Percentiles rank a stretch among this genome's conserved stretches.
Evolutionary conservation across 1,140 invertebrate species (phyloP).

Genomic region (Theocolax elegans): DNA sequence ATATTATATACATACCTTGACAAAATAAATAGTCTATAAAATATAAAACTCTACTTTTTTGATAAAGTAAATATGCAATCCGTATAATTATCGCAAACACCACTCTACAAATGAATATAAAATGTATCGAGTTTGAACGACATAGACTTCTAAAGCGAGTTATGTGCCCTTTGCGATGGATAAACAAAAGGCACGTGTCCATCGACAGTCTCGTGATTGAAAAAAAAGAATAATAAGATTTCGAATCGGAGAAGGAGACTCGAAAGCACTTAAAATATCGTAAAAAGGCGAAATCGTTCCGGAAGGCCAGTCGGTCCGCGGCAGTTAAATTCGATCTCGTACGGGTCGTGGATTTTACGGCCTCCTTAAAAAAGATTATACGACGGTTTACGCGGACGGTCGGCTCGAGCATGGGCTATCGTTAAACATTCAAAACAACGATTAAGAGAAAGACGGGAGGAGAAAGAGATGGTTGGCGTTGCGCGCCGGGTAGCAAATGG

Average conservation of each 20-base stretch:
- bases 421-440: slow-evolving; percentile 54
- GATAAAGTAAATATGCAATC: too few species aligned
- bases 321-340: slow-evolving; percentile 24
- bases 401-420: slow-evolving; percentile 34
- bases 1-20: too few species aligned
- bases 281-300: too few species aligned
- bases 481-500: slow-evolving; percentile 49
- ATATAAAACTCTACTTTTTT: too few species aligned
- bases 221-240: too few species aligned
- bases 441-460: slow-evolving; percentile 42
- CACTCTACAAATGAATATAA: too few species aligned
- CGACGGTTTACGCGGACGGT: background rate
- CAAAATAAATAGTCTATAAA: too few species aligned
- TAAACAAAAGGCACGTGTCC: slow-evolving; percentile 32
- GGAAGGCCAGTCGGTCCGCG: background rate
- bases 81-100: too few species aligned
- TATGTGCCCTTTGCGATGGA: too few species aligned
- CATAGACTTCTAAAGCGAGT: too few species aligned
- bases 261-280: slow-evolving; percentile 36
- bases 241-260: background rate
- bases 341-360: slow-evolving; percentile 22
- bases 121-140: too few species aligned
- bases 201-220: too few species aligned
- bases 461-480: background rate
- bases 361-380: slow-evolving; percentile 10